Evolutionary conservation across 2,797 vertebrate species (phyloP).

Genomic region (Protosalanx chinensis): DNA sequence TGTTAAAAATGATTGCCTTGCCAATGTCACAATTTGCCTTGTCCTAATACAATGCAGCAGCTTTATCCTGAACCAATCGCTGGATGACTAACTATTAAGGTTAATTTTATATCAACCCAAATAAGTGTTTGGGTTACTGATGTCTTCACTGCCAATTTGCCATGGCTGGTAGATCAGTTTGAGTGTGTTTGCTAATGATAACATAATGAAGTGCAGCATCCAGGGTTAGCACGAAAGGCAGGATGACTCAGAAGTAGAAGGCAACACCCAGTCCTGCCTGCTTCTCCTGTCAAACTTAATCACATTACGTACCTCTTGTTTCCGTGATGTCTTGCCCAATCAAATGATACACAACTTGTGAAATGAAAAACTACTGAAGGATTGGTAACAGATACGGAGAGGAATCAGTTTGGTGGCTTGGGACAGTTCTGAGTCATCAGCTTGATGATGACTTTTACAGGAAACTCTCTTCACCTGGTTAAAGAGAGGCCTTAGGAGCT

Average conservation of each 20-base stretch:
- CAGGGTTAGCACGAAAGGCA: conserved; percentile 26
- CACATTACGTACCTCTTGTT: conserved; percentile 39
- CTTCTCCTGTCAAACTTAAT: conserved; percentile 52
- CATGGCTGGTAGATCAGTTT: conserved; percentile 53
- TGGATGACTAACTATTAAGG: conserved; percentile 60
- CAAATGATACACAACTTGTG: conserved; percentile 7
- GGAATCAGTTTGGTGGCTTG: not conserved
- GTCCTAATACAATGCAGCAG: conserved; percentile 43
- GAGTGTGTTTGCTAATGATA: conserved; percentile 58
- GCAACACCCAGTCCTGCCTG: conserved; percentile 14
- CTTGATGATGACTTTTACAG: not conserved
- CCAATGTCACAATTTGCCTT: conserved; percentile 29
- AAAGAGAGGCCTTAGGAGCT: conserved; percentile 29
- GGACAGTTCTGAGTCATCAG: not conserved
- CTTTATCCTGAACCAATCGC: conserved; percentile 52
- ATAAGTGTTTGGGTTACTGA: conserved; percentile 64
- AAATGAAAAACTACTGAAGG: not conserved
- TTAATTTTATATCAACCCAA: conserved; percentile 62
- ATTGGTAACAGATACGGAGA: not conserved
- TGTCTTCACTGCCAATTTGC: conserved; percentile 56
- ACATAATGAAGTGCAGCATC: conserved; percentile 49
- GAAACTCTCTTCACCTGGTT: conserved; percentile 31
- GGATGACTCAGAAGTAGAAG: conserved; percentile 15
- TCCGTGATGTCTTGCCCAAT: conserved; percentile 13
- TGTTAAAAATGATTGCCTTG: conserved; percentile 11